phyloP scores from a whole-genome alignment of 2,888 invertebrate species.

The Acanthosepion pharaonis region DNA sequence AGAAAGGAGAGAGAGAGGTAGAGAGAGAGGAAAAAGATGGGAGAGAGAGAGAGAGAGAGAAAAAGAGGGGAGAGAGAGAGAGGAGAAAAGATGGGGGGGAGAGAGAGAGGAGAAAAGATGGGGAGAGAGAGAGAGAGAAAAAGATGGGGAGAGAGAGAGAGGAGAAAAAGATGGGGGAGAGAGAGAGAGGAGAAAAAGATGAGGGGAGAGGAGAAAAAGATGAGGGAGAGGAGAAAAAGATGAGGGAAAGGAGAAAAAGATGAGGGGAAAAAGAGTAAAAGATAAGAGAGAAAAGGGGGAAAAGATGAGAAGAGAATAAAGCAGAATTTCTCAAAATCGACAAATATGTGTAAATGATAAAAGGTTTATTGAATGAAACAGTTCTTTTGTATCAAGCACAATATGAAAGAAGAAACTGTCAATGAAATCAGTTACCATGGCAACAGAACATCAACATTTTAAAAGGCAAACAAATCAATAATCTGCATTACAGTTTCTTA shows the following conservation, averaged over 20 bases:
- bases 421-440: neutral
- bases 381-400: neutral
- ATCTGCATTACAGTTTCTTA: neutral
- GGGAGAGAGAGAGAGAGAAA: neutral
- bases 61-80: neutral
- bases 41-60: neutral
- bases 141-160: neutral
- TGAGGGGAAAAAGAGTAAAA: too few relatives aligned
- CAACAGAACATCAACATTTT: neutral
- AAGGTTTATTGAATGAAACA: neutral
- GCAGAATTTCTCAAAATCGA: neutral
- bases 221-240: neutral
- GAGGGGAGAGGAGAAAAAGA: neutral
- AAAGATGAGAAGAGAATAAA: neutral
- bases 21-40: neutral
- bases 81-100: neutral
- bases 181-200: neutral
- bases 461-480: neutral
- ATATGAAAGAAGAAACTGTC: neutral
- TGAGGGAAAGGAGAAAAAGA: neutral
- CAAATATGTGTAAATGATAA: neutral
- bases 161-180: neutral
- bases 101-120: neutral
- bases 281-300: neutral
- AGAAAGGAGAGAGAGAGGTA: neutral